Evolutionary conservation across 2,888 invertebrate genomes (phyloP), one percentile per base, ranked within the genome.

Genomic region (Dioctria linearis): DNA sequence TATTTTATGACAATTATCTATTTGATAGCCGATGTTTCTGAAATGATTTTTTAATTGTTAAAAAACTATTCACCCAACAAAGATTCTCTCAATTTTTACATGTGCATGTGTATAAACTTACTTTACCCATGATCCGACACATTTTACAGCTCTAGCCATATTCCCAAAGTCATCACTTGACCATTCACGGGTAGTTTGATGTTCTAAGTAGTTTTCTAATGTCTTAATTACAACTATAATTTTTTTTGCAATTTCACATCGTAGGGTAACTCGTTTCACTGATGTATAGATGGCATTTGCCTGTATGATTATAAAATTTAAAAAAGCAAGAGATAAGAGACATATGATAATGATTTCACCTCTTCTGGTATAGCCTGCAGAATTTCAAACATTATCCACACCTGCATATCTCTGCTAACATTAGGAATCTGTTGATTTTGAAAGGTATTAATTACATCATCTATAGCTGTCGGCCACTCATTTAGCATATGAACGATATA

Each of bases 301-400:
- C 86, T 86, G 25, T 6, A 78, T 43, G 78, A 57, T 51, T n/a
- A 51, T 71, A 5, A 73, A 9, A 40, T 39, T 39, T 57, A 39
- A 49, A 11, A 6, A 65, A 37, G 11, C 9, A 51, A 80, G 81
- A 25, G 59, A 76, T 80, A 25, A 25, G 2, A 25, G 25, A 65
- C 9, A 73, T n/a, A n/a, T n/a, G n/a, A n/a, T n/a, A n/a, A n/a
- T 81, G 67, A 11, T 13, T 63, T 90, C 90, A 96, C 96, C 91
- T 98, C 97, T 90, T 95, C 95, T 42, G 97, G 96, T 86, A 98
- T 93, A 79, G 95, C 94, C 85, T 94, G 94, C 13, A 98, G 90
- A 57, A 97, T 94, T 90, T 96, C 95, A 78, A 98, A 88, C 85
- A 98, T 91, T 82, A 93, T 92, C 91, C 91, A 93, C 81, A 91